Conservation (phyloP, 2,113 vertebrate species). For the Crocuta crocuta region DNA sequence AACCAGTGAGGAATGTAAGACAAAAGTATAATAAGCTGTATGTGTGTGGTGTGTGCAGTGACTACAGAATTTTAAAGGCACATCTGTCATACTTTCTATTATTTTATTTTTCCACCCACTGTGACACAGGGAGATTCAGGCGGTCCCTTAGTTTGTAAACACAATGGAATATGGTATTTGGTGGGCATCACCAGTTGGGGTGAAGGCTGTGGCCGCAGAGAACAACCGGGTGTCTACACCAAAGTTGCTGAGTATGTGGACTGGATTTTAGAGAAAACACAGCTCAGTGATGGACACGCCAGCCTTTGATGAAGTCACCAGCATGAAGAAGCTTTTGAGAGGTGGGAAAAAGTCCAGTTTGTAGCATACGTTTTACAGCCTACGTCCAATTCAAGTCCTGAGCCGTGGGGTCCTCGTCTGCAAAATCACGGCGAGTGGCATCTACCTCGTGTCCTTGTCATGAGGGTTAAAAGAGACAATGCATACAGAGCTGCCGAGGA, state of each 20-base stretch:
- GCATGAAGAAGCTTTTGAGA: neutral
- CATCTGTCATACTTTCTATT: neutral
- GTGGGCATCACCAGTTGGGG: constrained; percentile 91
- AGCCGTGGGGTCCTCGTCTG: neutral
- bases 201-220: constrained; percentile 84
- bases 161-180: constrained; percentile 85
- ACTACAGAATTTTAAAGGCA: neutral
- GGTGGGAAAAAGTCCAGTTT: neutral
- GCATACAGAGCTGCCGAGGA: neutral
- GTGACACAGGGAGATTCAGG: constrained; percentile 88
- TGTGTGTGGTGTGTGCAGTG: neutral
- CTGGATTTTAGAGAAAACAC: constrained; percentile 87
- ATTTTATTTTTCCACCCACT: neutral
- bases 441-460: neutral
- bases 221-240: constrained; percentile 88
- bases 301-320: neutral
- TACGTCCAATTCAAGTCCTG: neutral
- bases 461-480: neutral
- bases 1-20: neutral
- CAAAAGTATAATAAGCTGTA: neutral
- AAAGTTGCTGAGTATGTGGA: constrained; percentile 85
- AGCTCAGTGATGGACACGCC: neutral
- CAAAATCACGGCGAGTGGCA: neutral
- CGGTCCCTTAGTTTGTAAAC: constrained; percentile 86
- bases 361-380: neutral